phyloP scores from a whole-genome alignment of 2,888 invertebrate species.

The Busseola fusca region DNA sequence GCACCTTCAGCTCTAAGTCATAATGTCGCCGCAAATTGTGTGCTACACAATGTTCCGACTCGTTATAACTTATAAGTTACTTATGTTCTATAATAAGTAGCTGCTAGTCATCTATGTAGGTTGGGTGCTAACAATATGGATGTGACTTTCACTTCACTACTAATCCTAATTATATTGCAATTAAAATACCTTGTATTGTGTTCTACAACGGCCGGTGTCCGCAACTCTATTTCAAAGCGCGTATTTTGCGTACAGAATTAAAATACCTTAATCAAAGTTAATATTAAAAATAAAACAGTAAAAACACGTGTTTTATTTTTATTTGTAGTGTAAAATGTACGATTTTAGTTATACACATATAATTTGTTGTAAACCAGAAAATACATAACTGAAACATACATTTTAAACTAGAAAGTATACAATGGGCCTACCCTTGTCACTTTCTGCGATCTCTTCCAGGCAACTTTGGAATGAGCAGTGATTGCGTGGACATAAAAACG shows the following conservation, averaged over 20 bases:
- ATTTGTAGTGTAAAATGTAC: no score
- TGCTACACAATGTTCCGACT: constrained; percentile 42
- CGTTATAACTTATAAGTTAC: constrained; percentile 44
- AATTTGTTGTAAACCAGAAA: not conserved
- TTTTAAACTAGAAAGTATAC: not conserved
- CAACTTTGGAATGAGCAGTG: not conserved
- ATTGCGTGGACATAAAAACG: not conserved
- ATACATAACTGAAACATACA: not conserved
- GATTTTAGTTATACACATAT: not conserved
- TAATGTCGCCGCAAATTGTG: constrained; percentile 51
- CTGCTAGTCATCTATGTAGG: not conserved
- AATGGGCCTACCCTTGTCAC: not conserved
- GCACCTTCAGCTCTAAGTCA: constrained; percentile 54
- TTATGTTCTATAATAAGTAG: not conserved
- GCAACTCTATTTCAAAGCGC: no score
- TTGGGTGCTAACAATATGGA: not conserved
- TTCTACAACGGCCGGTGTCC: not conserved
- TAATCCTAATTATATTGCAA: not conserved
- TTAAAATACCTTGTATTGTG: not conserved
- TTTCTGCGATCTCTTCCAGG: no score
- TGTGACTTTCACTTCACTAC: not conserved
- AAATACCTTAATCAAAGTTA: not conserved
- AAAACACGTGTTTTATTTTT: not conserved
- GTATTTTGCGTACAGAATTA: not conserved
- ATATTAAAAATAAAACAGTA: not conserved